Evolutionary conservation across 2,888 invertebrate species (phyloP).

Genomic region (Serrognathus titanus): DNA sequence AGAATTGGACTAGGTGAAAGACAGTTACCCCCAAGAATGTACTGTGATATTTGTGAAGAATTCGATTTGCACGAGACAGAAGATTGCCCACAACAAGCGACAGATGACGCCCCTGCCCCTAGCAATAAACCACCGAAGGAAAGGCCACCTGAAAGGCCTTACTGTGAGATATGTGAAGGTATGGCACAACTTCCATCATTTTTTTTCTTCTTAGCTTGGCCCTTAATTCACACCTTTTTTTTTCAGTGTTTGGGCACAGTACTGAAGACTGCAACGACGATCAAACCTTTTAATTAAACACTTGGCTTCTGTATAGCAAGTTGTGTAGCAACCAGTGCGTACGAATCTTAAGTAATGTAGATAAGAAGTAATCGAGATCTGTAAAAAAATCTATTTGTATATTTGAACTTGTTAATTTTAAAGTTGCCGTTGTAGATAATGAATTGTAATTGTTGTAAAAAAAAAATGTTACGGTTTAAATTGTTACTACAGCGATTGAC

Average conservation of each 20-base stretch:
- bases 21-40: conserved; percentile 70
- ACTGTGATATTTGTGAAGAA: conserved; percentile 96
- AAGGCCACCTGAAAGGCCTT: conserved; percentile 62
- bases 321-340: no score
- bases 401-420: no score
- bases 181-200: conserved; percentile 16
- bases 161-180: conserved; percentile 94
- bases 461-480: no score
- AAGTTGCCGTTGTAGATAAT: no score
- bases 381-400: no score
- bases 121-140: conserved; percentile 38
- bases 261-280: conserved; percentile 84
- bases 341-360: no score
- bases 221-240: conserved; percentile 31
- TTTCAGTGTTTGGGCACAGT: conserved; percentile 84
- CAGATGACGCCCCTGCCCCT: conserved; percentile 45
- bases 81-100: conserved; percentile 87
- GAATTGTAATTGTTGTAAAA: no score
- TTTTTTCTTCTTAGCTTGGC: no score
- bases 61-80: conserved; percentile 97
- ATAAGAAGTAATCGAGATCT: no score
- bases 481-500: no score
- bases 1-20: conserved; percentile 37
- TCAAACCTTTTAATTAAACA: conserved; percentile 65
- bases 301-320: no score